Conservation (phyloP, 1,140 invertebrate genomes). For the Lordiphosa stackelbergi region DNA sequence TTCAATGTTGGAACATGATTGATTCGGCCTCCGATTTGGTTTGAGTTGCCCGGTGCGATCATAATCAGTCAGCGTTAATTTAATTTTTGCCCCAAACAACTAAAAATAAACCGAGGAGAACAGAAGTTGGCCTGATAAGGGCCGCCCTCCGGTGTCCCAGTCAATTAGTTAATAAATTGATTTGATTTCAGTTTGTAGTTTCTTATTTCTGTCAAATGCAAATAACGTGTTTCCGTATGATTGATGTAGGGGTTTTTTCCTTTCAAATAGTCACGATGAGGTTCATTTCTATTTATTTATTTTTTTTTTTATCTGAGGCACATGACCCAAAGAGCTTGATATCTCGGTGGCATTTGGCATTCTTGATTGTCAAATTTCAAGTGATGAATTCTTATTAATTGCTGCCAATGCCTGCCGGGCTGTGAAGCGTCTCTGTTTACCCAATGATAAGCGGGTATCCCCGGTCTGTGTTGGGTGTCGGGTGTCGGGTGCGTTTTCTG, state of each 20-base stretch:
- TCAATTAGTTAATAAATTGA: slow-evolving; percentile 58
- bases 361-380: slow-evolving; percentile 40
- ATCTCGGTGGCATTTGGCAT: slow-evolving; percentile 40
- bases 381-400: slow-evolving; percentile 66
- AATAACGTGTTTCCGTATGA: slow-evolving; percentile 42
- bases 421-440: slow-evolving; percentile 7
- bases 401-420: slow-evolving; percentile 18
- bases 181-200: slow-evolving; percentile 32
- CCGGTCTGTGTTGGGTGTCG: slow-evolving; percentile 7
- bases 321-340: slow-evolving; percentile 51
- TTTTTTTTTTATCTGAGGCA: slow-evolving; percentile 48
- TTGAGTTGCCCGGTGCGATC: slow-evolving; percentile 27
- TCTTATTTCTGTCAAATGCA: slow-evolving; percentile 38
- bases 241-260: slow-evolving; percentile 42
- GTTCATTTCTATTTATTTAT: slow-evolving; percentile 32
- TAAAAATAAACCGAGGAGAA: slow-evolving; percentile 55
- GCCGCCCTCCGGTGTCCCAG: slow-evolving; percentile 34
- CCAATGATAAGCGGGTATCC: slow-evolving; percentile 25
- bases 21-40: slow-evolving; percentile 34
- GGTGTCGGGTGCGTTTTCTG: slow-evolving; percentile 1
- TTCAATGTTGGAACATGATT: slow-evolving; percentile 44
- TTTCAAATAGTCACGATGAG: slow-evolving; percentile 7
- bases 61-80: slow-evolving; percentile 45
- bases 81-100: slow-evolving; percentile 30
- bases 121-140: slow-evolving; percentile 34